Evolutionary conservation across 2,113 vertebrate species (phyloP), one percentile per base, ranked within the genome.

Genomic region (Formicarius rufipectus): DNA sequence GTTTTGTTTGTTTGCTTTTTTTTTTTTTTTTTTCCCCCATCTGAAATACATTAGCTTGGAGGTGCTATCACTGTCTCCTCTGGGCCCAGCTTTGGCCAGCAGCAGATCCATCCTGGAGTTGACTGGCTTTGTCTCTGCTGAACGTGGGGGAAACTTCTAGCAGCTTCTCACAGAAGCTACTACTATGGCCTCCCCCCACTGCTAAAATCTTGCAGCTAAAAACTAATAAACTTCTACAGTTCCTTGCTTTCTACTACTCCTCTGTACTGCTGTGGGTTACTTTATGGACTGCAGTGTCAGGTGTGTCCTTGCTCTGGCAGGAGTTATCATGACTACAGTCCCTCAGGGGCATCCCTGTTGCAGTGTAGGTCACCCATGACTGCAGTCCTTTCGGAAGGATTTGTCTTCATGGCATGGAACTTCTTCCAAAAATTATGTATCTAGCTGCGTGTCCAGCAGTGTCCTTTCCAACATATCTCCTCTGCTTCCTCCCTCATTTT

Each of bases 31-130:
- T 60, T 55, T 44, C 1, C 8, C 13, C 16, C 7, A 35, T 53
- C 28, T 31, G 82, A 31, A 60, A 40, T 27, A 25, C 23, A 25
- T 30, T 17, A 53, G 4, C 20, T 45, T 24, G 33, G 33, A 74
- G 11, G 25, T 7, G 2, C 19, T 31, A 16, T 16, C 27, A 1
- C 8, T 3, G 3, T 20, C 8, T 7, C 22, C 25, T 12, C 1
- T 14, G 30, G 49, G 4, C 42, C 68, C 0, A 0, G 11, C 16
- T 24, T 74, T 58, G 19, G 16, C 19, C 22, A 47, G 37, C 0
- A 0, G 37, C 2, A 1, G 7, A 9, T 25, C 25, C 4, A 1
- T 35, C 31, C n/a, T 44, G 12, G 20, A 60, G 44, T 12, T 8
- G 9, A 10, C 20, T 84, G 50, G 5, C 8, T 9, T 20, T 72